Base-by-base conservation (phyloP, 2,888 invertebrate species). In the Blastobasis lacticolella region DNA sequence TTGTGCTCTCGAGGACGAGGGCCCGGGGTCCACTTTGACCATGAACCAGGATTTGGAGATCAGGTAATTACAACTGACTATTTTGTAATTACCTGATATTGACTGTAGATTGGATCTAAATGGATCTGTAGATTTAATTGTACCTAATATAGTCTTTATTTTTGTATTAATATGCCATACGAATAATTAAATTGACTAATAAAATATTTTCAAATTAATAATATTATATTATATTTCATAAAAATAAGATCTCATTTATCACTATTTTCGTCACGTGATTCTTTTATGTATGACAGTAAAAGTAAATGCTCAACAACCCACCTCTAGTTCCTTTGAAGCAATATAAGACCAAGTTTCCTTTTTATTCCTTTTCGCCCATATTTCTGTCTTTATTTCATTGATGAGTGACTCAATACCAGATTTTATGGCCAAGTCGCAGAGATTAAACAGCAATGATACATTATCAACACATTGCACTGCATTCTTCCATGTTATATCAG, bases 401-500 rank as follows among this genome's bases (percentile, higher is more conserved):
- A 63, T 91, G 6, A 94, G 79, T 36, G 81, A 73, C 8, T 84
- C 81, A 0, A 92, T 90, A 41, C 85, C 81, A 80, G 90, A 92
- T 55, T 89, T 80, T 53, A 90, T 84, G 8, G 90, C 76, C 38
- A 91, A 73, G 46, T 91, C 89, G 44, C 93, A 80, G 38, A 94
- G 61, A 57, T 90, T 88, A 36, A 92, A 88, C n/a, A 92, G 77
- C 56, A 91, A 91, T 37, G 82, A 76, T 4, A 91, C 74, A 60
- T 90, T 84, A 10, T 81, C 76, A 6, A 93, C 81, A 56, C 88
- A 89, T 54, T 90, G 90, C 37, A 89, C 73, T 7, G 91, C 91
- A 73, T 91, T 90, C 50, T 86, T 88, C 82, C 92, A 92, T 45
- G 93, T 83, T 8, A 92, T 75, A 52, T 89, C 84, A 37, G 91